Conservation (phyloP, 2,113 vertebrate genomes). For the Capreolus pygargus region DNA sequence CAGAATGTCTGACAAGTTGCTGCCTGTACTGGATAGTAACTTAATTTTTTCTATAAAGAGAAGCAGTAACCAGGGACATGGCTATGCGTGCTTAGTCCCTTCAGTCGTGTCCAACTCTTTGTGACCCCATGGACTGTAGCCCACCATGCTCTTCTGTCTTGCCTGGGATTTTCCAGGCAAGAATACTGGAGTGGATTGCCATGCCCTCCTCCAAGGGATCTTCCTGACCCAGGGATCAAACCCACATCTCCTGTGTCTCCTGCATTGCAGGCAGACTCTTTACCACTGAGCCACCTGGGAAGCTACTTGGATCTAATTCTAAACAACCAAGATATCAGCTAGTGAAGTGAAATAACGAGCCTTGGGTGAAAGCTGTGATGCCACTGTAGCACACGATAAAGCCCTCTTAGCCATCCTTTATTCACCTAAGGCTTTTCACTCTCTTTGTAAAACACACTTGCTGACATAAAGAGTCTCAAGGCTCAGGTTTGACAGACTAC, state of each 20-base stretch:
- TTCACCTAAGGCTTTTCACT: neutral
- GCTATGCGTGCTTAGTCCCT: neutral
- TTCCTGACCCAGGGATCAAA: neutral
- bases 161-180: neutral
- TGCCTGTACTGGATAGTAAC: neutral
- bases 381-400: neutral
- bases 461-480: neutral
- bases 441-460: neutral
- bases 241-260: neutral
- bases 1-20: slow-evolving; percentile 35
- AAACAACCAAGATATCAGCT: neutral
- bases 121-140: neutral
- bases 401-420: neutral
- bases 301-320: neutral
- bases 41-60: neutral
- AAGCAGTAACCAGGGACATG: neutral
- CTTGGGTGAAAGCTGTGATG: neutral
- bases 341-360: neutral
- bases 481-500: neutral
- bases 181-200: neutral
- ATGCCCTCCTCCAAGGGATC: neutral
- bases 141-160: neutral
- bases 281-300: neutral
- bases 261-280: neutral
- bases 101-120: neutral